phyloP scores from a whole-genome alignment of 2,113 vertebrate genomes.

The Sterna hirundo region DNA sequence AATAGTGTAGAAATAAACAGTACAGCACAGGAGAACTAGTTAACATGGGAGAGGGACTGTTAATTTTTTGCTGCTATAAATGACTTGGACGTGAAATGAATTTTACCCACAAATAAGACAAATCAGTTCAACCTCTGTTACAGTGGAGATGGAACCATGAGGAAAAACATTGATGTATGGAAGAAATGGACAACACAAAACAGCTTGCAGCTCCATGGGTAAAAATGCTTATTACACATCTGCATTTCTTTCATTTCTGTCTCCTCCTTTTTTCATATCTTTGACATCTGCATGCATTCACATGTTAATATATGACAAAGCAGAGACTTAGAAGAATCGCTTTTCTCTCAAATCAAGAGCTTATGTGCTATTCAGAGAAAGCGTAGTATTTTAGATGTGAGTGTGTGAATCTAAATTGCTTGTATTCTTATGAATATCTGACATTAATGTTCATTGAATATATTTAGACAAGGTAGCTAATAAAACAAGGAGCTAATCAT shows the following conservation, averaged over 20 bases:
- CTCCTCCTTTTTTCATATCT: neutral
- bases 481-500: neutral
- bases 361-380: neutral
- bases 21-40: neutral
- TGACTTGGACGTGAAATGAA: neutral
- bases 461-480: neutral
- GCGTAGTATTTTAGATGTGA: neutral
- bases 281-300: neutral
- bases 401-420: neutral
- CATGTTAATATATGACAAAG: neutral
- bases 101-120: neutral
- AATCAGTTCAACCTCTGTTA: slow-evolving; percentile 5
- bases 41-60: neutral
- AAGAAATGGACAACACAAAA: slow-evolving; percentile 97
- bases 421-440: neutral
- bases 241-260: neutral
- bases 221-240: slow-evolving; percentile 22
- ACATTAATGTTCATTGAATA: neutral
- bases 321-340: neutral
- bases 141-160: slow-evolving; percentile 96
- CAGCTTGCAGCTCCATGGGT: slow-evolving; percentile 98
- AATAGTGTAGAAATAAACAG: neutral
- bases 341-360: neutral
- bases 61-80: neutral
- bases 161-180: slow-evolving; percentile 98